Evolutionary conservation across 2,888 invertebrate genomes (phyloP), one percentile per base, ranked within the genome.

Genomic region (Poecilus cupreus): DNA sequence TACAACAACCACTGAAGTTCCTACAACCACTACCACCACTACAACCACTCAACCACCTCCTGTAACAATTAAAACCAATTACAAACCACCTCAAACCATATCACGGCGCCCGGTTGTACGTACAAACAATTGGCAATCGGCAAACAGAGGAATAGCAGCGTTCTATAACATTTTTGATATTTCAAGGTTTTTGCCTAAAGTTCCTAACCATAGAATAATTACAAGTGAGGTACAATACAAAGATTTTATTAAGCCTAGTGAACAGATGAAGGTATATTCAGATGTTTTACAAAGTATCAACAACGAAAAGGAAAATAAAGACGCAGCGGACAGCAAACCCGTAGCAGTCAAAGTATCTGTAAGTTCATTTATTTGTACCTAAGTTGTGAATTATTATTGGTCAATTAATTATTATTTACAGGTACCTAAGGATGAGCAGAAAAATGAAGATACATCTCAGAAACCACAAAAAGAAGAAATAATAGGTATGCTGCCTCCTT

Each of bases 261-360:
- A 89, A 80, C 90, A 91, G 83, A 85, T 89, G 24, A 88, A 88
- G 83, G 88, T 91, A 0, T 91, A 91, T 81, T 86, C 87, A n/a
- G 91, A 92, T 85, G 86, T 91, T 60, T 72, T 57, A 51, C 77
- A 82, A 32, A 68, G 51, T 6, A 68, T 77, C 2, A 82, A 70
- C 43, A 39, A 51, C 18, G 18, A 70, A 49, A 83, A 57, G n/a
- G 75, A 26, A 51, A 49, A 49, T n/a, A 72, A 72, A 43, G 46
- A 72, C 2, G 18, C 32, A 37, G 37, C 37, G 6, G 37, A 39
- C 16, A 39, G 4, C 18, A 68, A 68, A 2, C 6, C 13, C 3
- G 18, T 68, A 16, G 37, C 32, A 32, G 39, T 37, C 2, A 37
- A 32, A 16, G 16, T 49, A n/a, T 2, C 72, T 22, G 72, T 72